These are phyloP conservation scores for Todiramphus chloris DNA, from an alignment of 2,113 vertebrate species.

Conservation along the genomic window DNA sequence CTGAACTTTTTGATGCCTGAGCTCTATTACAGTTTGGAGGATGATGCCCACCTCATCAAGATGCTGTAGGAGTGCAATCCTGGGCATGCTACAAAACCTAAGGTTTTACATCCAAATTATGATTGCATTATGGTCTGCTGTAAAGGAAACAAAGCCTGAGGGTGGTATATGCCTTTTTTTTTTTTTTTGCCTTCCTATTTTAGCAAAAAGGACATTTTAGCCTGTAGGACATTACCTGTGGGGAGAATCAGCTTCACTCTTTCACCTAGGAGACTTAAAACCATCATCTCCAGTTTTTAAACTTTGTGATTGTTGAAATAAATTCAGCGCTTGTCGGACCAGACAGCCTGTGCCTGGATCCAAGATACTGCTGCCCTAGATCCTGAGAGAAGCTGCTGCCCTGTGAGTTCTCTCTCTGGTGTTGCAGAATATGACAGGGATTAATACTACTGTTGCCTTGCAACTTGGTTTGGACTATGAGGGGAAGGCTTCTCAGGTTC, in stretches of 20 bases:
- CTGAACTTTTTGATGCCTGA: not conserved
- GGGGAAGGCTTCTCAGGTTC: not conserved
- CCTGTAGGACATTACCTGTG: not conserved
- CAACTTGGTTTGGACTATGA: not conserved
- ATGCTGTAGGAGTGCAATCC: not conserved
- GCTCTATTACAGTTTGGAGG: not conserved
- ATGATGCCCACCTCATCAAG: not conserved
- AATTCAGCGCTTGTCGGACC: not conserved
- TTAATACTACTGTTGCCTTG: not conserved
- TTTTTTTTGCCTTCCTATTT: not conserved
- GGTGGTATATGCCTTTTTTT: not conserved
- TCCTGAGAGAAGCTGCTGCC: not conserved
- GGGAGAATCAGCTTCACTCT: not conserved
- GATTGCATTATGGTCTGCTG: not conserved
- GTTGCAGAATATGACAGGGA: not conserved
- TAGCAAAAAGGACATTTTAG: not conserved
- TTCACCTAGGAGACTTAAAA: not conserved
- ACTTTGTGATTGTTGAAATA: not conserved
- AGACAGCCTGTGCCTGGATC: not conserved
- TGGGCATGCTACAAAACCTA: not conserved
- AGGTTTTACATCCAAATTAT: not conserved
- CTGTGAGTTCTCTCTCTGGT: fast-evolving
- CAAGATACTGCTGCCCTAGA: not conserved
- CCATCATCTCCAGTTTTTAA: not conserved
- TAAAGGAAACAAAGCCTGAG: not conserved